These are phyloP conservation scores for Dicrostonyx torquatus DNA, from an alignment of 2,797 vertebrate species.

Conservation along the genomic window DNA sequence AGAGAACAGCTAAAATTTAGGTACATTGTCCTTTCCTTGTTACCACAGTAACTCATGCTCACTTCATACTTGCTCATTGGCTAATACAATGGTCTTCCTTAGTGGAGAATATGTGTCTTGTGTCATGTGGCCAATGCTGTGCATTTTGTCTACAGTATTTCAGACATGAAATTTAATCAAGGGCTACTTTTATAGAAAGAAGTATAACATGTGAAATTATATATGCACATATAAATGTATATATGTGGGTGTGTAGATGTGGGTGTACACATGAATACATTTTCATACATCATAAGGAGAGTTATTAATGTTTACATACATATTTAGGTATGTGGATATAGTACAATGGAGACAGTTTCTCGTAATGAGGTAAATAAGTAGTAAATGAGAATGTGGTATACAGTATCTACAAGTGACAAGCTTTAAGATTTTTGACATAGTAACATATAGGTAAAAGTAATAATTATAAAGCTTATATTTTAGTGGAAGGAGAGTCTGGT, in stretches of 20 bases:
- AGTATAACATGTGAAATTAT: background rate
- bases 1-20: background rate
- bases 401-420: background rate
- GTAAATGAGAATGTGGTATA: background rate
- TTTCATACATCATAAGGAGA: background rate
- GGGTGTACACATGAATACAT: background rate
- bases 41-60: background rate
- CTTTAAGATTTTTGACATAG: background rate
- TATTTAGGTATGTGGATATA: background rate
- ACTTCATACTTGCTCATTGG: background rate
- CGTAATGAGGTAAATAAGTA: background rate
- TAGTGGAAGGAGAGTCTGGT: background rate
- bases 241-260: background rate
- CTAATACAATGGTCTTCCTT: background rate
- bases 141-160: background rate
- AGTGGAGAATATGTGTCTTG: background rate
- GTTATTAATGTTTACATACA: background rate
- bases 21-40: fast-evolving
- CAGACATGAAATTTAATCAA: background rate
- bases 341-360: background rate
- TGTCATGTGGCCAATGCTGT: background rate
- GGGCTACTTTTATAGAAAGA: background rate
- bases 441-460: background rate
- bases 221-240: background rate
- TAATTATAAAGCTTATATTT: background rate